Conservation (phyloP, 2,888 invertebrate genomes). For the Teinopalpus imperialis region DNA sequence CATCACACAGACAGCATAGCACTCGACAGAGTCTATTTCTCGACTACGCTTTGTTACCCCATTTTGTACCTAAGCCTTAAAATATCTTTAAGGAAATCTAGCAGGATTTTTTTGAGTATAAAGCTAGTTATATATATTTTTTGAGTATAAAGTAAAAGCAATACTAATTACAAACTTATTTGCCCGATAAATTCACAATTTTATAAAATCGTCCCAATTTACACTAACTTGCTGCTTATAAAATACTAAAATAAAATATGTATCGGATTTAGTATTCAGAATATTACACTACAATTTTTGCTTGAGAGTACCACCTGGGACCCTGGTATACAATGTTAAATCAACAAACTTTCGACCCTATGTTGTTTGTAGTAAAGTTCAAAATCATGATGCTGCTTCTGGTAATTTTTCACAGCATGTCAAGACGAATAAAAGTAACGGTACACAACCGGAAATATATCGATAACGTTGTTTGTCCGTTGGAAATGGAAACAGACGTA, state of each 20-base stretch:
- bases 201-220: constrained; percentile 1
- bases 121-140: too few species aligned
- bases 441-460: constrained; percentile 52
- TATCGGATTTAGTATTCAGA: constrained; percentile 48
- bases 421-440: constrained; percentile 52
- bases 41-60: too few species aligned
- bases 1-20: too few species aligned
- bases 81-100: too few species aligned
- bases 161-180: too few species aligned
- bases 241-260: constrained; percentile 37
- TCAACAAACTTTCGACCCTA: constrained; percentile 28
- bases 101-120: too few species aligned
- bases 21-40: too few species aligned
- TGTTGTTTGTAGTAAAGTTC: constrained; percentile 25
- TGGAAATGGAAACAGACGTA: constrained; percentile 40
- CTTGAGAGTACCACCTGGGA: constrained; percentile 58
- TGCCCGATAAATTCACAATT: too few species aligned
- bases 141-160: too few species aligned
- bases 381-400: constrained; percentile 29
- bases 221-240: constrained; percentile 12
- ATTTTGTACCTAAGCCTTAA: too few species aligned
- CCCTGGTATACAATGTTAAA: constrained; percentile 30
- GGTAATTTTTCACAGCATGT: constrained; percentile 47
- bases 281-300: constrained; percentile 64
- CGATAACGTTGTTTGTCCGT: constrained; percentile 46